A percentile compares a stretch with the other conserved stretches of the same genome.
phyloP scores from a whole-genome alignment of 2,888 invertebrate species.

The Eupithecia inturbata region DNA sequence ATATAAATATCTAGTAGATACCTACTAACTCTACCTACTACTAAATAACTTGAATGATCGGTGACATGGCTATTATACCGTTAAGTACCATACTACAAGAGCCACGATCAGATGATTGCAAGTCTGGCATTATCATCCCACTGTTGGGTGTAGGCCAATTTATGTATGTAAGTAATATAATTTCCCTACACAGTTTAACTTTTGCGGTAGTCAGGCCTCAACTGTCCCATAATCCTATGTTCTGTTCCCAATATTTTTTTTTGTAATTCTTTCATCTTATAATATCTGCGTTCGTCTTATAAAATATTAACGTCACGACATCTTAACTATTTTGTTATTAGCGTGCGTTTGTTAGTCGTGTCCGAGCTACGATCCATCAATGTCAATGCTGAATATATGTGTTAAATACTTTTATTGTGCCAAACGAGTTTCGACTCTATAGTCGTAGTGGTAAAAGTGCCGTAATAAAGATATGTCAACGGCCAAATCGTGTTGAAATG shows the following conservation, averaged over 20 bases:
- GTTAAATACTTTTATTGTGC: conserved; percentile 39
- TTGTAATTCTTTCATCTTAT: background rate
- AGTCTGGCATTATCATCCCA: background rate
- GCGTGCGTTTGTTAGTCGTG: conserved; percentile 27
- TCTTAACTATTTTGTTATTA: conserved; percentile 16
- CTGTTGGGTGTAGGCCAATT: background rate
- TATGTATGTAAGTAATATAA: too few relatives aligned
- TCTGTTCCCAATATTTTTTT: too few relatives aligned
- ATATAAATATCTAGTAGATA: background rate
- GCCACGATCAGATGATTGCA: background rate
- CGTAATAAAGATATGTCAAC: background rate
- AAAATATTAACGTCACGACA: background rate
- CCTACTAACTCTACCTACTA: background rate
- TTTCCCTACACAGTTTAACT: too few relatives aligned
- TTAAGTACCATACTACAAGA: background rate
- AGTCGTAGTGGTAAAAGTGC: conserved; percentile 5
- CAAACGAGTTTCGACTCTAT: conserved; percentile 39
- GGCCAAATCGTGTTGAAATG: background rate
- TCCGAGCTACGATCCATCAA: conserved; percentile 54
- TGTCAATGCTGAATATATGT: conserved; percentile 59
- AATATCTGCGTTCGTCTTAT: background rate
- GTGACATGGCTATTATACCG: too few relatives aligned
- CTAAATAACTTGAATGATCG: too few relatives aligned
- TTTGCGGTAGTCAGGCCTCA: too few relatives aligned
- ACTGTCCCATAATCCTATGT: too few relatives aligned